These are phyloP conservation scores for Philaethria dido DNA, from an alignment of 2,888 invertebrate species.

Conservation along the genomic window DNA sequence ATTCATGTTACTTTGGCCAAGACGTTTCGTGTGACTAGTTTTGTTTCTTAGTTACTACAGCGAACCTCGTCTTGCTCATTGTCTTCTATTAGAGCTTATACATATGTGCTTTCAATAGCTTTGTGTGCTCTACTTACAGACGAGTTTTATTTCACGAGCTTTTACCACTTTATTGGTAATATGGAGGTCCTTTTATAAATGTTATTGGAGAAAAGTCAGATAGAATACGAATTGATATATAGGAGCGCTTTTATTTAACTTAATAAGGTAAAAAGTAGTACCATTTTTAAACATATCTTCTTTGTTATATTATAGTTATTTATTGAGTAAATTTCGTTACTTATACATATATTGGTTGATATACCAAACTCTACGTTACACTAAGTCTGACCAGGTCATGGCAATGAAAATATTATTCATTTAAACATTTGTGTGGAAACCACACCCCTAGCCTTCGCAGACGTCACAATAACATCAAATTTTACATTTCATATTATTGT, in stretches of 20 bases:
- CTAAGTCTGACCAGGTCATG: too few relatives aligned
- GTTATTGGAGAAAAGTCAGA: not conserved
- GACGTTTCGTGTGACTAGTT: constrained; percentile 32
- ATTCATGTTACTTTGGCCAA: constrained; percentile 34
- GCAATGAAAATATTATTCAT: too few relatives aligned
- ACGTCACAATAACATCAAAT: not conserved
- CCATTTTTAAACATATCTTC: not conserved
- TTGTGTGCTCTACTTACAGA: constrained; percentile 4
- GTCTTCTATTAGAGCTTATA: constrained; percentile 28
- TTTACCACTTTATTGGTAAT: constrained; percentile 9
- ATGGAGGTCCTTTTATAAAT: constrained; percentile 10
- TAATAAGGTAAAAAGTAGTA: not conserved
- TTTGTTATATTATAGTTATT: not conserved
- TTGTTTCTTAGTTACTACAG: constrained; percentile 23
- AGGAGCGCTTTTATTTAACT: not conserved
- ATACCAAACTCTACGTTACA: too few relatives aligned
- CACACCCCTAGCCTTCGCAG: not conserved
- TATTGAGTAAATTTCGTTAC: too few relatives aligned
- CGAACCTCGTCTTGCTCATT: constrained; percentile 25
- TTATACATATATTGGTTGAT: too few relatives aligned
- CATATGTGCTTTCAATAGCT: constrained; percentile 15
- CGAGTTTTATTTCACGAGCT: constrained; percentile 9
- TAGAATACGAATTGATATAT: not conserved
- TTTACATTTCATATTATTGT: not conserved
- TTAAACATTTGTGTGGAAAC: not conserved